Conservation (phyloP, 2,888 invertebrate genomes). For the Crioceris asparagi region DNA sequence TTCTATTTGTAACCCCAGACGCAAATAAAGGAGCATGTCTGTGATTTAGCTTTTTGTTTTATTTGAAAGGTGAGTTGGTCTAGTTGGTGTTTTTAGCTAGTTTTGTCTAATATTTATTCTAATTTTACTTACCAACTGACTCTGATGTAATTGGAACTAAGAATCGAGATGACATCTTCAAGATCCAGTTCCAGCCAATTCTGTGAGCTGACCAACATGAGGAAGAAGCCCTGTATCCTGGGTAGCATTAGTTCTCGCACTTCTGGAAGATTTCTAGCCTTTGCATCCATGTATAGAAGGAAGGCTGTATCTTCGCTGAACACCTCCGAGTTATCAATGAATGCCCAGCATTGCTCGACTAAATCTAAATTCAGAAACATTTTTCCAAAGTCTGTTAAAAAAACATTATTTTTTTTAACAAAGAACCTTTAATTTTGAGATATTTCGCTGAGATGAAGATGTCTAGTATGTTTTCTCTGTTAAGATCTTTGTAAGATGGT, state of each 20-base stretch:
- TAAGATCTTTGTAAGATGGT: constrained; percentile 53
- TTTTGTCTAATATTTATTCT: neutral
- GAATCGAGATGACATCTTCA: constrained; percentile 54
- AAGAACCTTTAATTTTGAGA: constrained; percentile 54
- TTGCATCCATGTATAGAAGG: constrained; percentile 47
- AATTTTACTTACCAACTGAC: constrained; percentile 51
- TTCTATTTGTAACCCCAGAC: too few species aligned
- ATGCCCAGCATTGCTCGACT: constrained; percentile 67
- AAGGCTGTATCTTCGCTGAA: constrained; percentile 69
- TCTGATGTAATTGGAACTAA: constrained; percentile 61
- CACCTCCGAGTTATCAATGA: constrained; percentile 56
- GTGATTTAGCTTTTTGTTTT: too few species aligned
- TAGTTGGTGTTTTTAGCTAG: too few species aligned
- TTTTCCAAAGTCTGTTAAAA: neutral
- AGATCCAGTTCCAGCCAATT: constrained; percentile 58
- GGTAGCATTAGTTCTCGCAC: constrained; percentile 64
- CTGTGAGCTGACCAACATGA: constrained; percentile 62
- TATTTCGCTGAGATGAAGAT: constrained; percentile 62
- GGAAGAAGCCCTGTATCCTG: constrained; percentile 62
- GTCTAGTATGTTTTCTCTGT: constrained; percentile 59
- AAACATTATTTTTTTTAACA: neutral
- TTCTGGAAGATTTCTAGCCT: constrained; percentile 43
- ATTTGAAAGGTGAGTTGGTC: too few species aligned
- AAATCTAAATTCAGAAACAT: constrained; percentile 42
- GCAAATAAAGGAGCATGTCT: too few species aligned